Evolutionary conservation across 64 coral and sea anemone species (phyloP).

Genomic region (Orbicella faveolata): DNA sequence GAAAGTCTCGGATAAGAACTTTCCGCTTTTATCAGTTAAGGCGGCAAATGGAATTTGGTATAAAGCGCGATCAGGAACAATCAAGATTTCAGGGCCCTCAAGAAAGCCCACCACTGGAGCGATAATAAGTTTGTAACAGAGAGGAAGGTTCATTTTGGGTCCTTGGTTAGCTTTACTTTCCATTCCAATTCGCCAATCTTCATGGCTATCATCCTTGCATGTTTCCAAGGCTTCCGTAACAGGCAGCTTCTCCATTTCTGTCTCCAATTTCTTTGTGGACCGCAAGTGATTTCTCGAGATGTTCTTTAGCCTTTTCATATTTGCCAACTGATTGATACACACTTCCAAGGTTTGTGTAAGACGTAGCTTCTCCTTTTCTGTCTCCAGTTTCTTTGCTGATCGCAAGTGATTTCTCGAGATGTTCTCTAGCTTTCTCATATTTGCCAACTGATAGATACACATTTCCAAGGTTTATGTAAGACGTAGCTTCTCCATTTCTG

Average conservation of each 20-base stretch:
- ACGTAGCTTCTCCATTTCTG: no score
- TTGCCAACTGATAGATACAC: not conserved
- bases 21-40: not conserved
- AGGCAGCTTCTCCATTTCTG: not conserved
- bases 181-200: not conserved
- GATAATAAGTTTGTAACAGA: conserved; percentile 3
- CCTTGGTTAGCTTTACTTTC: not conserved
- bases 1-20: not conserved
- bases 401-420: not conserved
- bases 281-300: not conserved
- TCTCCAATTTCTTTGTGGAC: not conserved
- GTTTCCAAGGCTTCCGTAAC: not conserved
- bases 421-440: not conserved
- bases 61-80: not conserved
- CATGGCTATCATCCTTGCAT: not conserved
- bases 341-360: not conserved
- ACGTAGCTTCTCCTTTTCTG: not conserved
- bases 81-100: not conserved
- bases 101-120: not conserved
- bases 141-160: not conserved
- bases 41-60: not conserved
- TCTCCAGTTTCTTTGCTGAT: no score
- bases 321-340: not conserved
- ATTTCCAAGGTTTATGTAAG: not conserved
- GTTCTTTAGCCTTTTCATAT: not conserved